Evolutionary conservation across 2,797 vertebrate genomes (phyloP).

Genomic region (Morus bassanus): DNA sequence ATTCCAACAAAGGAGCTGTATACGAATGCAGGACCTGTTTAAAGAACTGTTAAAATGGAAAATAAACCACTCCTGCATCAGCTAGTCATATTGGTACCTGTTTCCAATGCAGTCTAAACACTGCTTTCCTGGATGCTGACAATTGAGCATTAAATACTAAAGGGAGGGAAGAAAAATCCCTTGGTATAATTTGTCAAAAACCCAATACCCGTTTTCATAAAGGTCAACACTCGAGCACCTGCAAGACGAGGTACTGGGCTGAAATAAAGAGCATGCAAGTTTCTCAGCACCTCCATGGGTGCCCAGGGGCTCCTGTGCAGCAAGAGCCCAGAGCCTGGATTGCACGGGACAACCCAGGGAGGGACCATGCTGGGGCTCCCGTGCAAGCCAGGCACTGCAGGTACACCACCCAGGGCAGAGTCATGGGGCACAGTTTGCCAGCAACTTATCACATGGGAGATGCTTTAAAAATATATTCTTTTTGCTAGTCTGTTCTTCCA

Average conservation of each 20-base stretch:
- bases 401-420: neutral
- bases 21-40: slow-evolving; percentile 25
- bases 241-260: neutral
- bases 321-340: neutral
- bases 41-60: slow-evolving; percentile 64
- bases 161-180: neutral
- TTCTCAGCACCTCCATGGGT: neutral
- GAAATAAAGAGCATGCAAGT: neutral
- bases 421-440: accelerated
- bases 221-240: neutral
- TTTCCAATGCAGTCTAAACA: slow-evolving; percentile 43
- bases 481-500: neutral
- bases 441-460: neutral
- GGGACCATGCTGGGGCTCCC: accelerated
- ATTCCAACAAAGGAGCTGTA: slow-evolving; percentile 76
- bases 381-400: accelerated
- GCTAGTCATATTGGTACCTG: neutral
- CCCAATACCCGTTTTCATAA: neutral
- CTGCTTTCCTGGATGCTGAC: neutral
- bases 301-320: neutral
- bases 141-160: neutral
- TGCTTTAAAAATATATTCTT: neutral
- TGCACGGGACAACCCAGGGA: neutral
- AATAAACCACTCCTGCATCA: slow-evolving; percentile 37
- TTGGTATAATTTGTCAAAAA: neutral